Evolutionary conservation across 2,888 invertebrate species (phyloP), one percentile per base, ranked within the genome.

Genomic region (Orthosia gothica): DNA sequence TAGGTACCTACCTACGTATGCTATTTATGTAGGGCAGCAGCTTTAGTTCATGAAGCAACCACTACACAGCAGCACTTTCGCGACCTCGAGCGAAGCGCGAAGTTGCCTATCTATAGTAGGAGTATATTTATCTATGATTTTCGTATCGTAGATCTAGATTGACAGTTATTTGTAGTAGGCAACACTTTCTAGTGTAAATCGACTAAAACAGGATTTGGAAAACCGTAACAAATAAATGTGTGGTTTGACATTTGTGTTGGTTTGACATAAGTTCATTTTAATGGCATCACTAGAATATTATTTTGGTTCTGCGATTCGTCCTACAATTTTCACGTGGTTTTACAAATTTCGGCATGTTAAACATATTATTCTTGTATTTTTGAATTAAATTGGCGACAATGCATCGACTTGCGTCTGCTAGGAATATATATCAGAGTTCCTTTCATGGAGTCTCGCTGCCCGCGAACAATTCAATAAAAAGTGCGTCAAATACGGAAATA

Each of bases 331-430:
- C 95, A 95, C 94, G 94, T 95, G 94, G 92, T 94, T 94, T 92
- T 84, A 55, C 66, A 74, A 74, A 88, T 90, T 90, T 91, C 91
- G 91, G 90, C 91, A 94, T 94, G 93, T 89, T 90, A 88, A 88
- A 75, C 40, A 81, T 74, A 81, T 63, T 85, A 85, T 76, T 82
- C 58, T 86, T 89, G 76, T 87, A 81, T 87, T 89, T 85, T 73
- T 91, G 81, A 86, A 88, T 88, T 87, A 88, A 87, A 85, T 83
- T 66, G 81, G 76, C 73, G 70, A 94, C 72, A 91, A 97, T 97
- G 97, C 94, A 97, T 92, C 95, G 97, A 75, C 86, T 97, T 82
- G 86, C 94, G 81, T 92, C 93, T 76, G 94, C 95, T 49, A 94
- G 93, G 83, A 95, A 93, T 89, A 89, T 96, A 77, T 96, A 95